Conservation (phyloP, 1,140 invertebrate genomes). For the Metopolophium dirhodum region DNA sequence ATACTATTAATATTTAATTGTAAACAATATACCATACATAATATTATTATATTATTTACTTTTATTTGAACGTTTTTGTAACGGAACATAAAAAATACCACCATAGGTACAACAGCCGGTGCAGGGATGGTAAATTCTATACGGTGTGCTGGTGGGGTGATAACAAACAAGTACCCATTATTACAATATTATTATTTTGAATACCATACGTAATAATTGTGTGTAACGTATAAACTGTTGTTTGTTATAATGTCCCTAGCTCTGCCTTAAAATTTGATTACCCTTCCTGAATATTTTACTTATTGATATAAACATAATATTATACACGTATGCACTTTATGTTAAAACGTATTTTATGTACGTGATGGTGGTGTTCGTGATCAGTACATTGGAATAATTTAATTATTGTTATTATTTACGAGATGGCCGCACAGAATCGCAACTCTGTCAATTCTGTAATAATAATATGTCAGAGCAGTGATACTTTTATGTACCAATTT, state of each 20-base stretch:
- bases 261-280: background rate
- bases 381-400: background rate
- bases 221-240: background rate
- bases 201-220: background rate
- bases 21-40: too few relatives aligned
- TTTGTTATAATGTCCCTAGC: background rate
- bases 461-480: background rate
- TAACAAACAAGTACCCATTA: too few relatives aligned
- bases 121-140: too few relatives aligned
- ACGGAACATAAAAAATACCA: too few relatives aligned
- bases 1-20: too few relatives aligned
- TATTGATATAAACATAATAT: background rate
- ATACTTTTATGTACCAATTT: background rate
- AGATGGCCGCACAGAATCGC: background rate
- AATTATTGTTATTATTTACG: background rate
- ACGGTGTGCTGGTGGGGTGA: too few relatives aligned
- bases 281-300: background rate
- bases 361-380: background rate
- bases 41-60: too few relatives aligned
- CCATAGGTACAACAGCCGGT: too few relatives aligned
- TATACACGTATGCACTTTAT: background rate
- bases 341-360: background rate
- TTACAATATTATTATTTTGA: too few relatives aligned
- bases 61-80: too few relatives aligned
- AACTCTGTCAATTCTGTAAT: background rate